A percentile compares a stretch with the other conserved stretches of the same genome.
phyloP scores from a whole-genome alignment of 2,888 invertebrate genomes.

The Lycocerus yunnanus region DNA sequence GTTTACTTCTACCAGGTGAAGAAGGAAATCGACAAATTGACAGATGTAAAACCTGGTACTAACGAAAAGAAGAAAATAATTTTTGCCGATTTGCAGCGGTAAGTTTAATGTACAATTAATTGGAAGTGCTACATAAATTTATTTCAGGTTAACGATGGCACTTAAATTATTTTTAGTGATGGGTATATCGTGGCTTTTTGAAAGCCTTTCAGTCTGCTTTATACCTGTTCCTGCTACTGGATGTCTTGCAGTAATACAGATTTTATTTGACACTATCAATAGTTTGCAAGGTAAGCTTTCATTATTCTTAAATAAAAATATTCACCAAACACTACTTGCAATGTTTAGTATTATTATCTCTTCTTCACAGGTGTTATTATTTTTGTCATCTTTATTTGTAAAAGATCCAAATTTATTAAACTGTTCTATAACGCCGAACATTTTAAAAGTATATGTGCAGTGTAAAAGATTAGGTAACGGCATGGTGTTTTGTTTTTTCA shows the following conservation, averaged over 20 bases:
- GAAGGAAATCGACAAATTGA: slow-evolving; percentile 72
- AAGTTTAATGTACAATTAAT: slow-evolving; percentile 43
- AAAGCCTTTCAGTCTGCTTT: slow-evolving; percentile 65
- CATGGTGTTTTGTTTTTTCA: not conserved
- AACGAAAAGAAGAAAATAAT: slow-evolving; percentile 64
- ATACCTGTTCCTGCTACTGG: slow-evolving; percentile 55
- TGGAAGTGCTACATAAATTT: slow-evolving; percentile 1
- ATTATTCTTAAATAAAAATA: not conserved
- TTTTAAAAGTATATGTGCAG: not conserved
- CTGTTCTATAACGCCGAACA: not conserved
- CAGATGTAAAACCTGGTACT: slow-evolving; percentile 66
- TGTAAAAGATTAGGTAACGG: not conserved
- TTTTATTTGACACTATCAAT: slow-evolving; percentile 67
- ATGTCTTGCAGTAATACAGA: slow-evolving; percentile 45
- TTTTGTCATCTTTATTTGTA: not conserved
- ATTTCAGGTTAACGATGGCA: slow-evolving; percentile 69
- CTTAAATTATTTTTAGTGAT: slow-evolving; percentile 78
- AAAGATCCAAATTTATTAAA: not conserved
- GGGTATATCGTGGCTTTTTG: slow-evolving; percentile 77
- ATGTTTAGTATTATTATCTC: not conserved
- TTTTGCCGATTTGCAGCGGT: slow-evolving; percentile 72
- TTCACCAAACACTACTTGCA: not conserved
- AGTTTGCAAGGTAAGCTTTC: slow-evolving; percentile 65
- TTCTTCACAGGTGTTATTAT: not conserved
- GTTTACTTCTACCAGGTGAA: slow-evolving; percentile 74